These are phyloP conservation scores for Rhagologus leucostigma DNA, from an alignment of 2,113 vertebrate genomes.

Conservation along the genomic window DNA sequence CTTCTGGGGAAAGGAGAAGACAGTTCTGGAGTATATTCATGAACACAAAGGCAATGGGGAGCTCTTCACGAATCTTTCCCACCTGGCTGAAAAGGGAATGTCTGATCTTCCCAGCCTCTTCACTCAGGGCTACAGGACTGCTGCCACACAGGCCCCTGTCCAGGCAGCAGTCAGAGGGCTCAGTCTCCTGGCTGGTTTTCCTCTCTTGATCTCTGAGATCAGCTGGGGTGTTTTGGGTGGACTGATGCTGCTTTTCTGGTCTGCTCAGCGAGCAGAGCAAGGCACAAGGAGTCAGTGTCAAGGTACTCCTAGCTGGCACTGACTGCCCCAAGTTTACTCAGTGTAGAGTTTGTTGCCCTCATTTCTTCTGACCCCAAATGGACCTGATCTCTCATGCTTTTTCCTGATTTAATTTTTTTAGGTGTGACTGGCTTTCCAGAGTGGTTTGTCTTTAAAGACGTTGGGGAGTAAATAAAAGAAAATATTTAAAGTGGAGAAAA, in stretches of 20 bases:
- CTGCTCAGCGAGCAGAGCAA: neutral
- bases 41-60: neutral
- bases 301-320: neutral
- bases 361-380: neutral
- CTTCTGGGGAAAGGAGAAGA: neutral
- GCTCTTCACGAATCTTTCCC: neutral
- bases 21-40: neutral
- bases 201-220: neutral
- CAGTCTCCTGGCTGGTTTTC: neutral
- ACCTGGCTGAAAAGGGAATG: fast-evolving
- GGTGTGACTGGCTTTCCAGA: neutral
- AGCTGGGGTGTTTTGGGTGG: neutral
- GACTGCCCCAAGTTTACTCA: neutral
- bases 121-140: fast-evolving
- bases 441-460: neutral
- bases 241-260: neutral
- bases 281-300: neutral
- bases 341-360: neutral
- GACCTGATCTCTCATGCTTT: neutral
- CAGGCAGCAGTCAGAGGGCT: neutral
- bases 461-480: neutral
- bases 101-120: neutral
- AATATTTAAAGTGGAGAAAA: neutral
- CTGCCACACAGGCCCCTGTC: neutral
- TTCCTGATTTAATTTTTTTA: neutral